These are phyloP conservation scores for Corythucha ciliata DNA, from an alignment of 2,888 invertebrate species.

Conservation along the genomic window DNA sequence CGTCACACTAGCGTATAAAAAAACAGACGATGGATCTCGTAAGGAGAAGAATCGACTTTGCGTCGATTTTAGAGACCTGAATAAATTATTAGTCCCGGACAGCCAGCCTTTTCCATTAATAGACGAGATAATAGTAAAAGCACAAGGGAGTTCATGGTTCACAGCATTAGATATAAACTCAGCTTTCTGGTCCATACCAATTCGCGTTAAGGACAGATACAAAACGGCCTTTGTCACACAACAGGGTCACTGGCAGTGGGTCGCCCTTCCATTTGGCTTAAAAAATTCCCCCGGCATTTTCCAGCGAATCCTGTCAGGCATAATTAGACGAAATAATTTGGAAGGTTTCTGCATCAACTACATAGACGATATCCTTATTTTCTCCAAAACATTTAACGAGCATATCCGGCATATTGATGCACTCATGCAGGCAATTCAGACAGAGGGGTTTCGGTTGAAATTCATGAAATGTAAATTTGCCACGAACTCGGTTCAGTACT, in stretches of 20 bases:
- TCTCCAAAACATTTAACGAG: slow-evolving; percentile 4
- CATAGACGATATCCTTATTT: slow-evolving; percentile 8
- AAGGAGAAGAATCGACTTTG: too few relatives aligned
- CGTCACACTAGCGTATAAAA: too few relatives aligned
- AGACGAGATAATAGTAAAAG: too few relatives aligned
- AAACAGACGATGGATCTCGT: too few relatives aligned
- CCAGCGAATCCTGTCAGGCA: slow-evolving; percentile 22
- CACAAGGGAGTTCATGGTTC: not conserved
- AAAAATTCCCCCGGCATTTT: slow-evolving; percentile 23
- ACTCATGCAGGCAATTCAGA: not conserved
- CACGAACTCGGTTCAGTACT: slow-evolving; percentile 7
- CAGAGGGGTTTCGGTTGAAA: slow-evolving; percentile 10
- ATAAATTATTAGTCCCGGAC: too few relatives aligned
- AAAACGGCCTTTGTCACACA: slow-evolving; percentile 23
- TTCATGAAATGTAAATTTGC: slow-evolving; percentile 5
- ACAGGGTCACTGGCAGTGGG: slow-evolving; percentile 19
- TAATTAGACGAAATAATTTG: slow-evolving; percentile 21
- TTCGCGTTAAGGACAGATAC: slow-evolving; percentile 2
- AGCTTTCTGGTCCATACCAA: slow-evolving; percentile 24
- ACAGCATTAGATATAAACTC: slow-evolving; percentile 22
- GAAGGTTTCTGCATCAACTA: slow-evolving; percentile 17
- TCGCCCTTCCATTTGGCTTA: slow-evolving; percentile 21
- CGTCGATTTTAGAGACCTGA: too few relatives aligned
- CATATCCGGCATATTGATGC: slow-evolving; percentile 9
- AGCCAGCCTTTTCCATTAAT: too few relatives aligned